phyloP scores from a whole-genome alignment of 1,140 invertebrate genomes.

The Grapholita molesta region DNA sequence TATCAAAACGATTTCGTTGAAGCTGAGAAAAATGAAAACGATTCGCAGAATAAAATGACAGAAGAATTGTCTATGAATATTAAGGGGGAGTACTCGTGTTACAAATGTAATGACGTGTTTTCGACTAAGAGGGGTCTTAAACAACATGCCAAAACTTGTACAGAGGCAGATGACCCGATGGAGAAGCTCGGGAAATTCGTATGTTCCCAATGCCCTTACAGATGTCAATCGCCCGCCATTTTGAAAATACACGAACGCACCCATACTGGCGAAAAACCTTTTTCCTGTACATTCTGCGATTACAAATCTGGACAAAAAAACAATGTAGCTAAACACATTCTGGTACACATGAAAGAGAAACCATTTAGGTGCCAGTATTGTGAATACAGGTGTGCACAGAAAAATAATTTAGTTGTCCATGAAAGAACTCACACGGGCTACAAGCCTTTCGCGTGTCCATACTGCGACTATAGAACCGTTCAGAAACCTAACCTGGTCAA shows the following conservation, averaged over 20 bases:
- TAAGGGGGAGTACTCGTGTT: slow-evolving; percentile 63
- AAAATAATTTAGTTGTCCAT: slow-evolving; percentile 77
- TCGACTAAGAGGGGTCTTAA: slow-evolving; percentile 60
- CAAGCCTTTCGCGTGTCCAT: slow-evolving; percentile 80
- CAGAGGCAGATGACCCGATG: slow-evolving; percentile 25
- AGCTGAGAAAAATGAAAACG: slow-evolving; percentile 52
- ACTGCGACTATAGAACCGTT: slow-evolving; percentile 80
- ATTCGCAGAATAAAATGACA: slow-evolving; percentile 46
- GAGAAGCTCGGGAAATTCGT: slow-evolving; percentile 65
- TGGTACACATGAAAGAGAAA: slow-evolving; percentile 87
- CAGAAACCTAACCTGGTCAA: slow-evolving; percentile 80
- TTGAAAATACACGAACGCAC: slow-evolving; percentile 84
- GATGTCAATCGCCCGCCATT: slow-evolving; percentile 78
- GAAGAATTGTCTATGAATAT: slow-evolving; percentile 55
- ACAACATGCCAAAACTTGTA: slow-evolving; percentile 56
- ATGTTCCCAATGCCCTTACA: slow-evolving; percentile 66
- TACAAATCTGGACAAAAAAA: slow-evolving; percentile 88
- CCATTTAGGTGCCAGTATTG: slow-evolving; percentile 86
- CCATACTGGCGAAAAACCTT: slow-evolving; percentile 81
- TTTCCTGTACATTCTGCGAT: slow-evolving; percentile 83
- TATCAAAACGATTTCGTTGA: slow-evolving; percentile 24
- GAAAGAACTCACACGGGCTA: slow-evolving; percentile 81
- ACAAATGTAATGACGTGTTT: slow-evolving; percentile 58
- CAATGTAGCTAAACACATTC: slow-evolving; percentile 85
- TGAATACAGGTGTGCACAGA: slow-evolving; percentile 84